Evolutionary conservation across 1,140 invertebrate genomes (phyloP).

Genomic region (Phthorimaea operculella): DNA sequence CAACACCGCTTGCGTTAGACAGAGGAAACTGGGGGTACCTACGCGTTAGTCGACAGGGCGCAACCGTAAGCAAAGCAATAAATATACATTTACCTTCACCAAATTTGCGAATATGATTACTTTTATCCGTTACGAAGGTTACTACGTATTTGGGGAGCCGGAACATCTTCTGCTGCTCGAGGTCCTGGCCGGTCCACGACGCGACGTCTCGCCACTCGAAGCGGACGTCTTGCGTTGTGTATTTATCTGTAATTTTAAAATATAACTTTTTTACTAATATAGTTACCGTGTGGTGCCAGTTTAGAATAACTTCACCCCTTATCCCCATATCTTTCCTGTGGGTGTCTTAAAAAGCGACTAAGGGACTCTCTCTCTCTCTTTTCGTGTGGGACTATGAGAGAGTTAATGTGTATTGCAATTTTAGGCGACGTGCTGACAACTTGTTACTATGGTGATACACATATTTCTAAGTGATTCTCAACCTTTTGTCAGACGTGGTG

Average conservation of each 20-base stretch:
- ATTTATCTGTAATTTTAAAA: conserved; percentile 64
- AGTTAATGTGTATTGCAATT: no score
- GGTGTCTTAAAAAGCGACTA: no score
- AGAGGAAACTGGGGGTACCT: conserved; percentile 8
- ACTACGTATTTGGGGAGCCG: conserved; percentile 72
- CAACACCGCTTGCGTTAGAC: conserved; percentile 35
- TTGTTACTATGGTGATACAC: no score
- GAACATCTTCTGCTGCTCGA: conserved; percentile 66
- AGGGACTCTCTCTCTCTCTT: no score
- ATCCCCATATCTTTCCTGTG: no score
- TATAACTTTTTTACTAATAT: not conserved
- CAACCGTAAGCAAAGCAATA: conserved; percentile 64
- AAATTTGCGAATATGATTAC: conserved; percentile 70
- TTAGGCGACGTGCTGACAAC: no score
- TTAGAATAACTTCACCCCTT: no score
- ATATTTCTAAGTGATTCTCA: no score
- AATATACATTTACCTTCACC: conserved; percentile 70
- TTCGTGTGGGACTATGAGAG: no score
- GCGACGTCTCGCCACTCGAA: conserved; percentile 70
- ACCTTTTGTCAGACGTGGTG: no score
- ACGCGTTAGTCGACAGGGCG: conserved; percentile 39
- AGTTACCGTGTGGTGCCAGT: no score
- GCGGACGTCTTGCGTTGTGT: conserved; percentile 67
- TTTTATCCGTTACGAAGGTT: conserved; percentile 68
- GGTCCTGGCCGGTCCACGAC: conserved; percentile 54